Percentiles rank a stretch among this genome's conserved stretches.
Conservation (phyloP, 2,113 vertebrate genomes). For the Passer montanus region DNA sequence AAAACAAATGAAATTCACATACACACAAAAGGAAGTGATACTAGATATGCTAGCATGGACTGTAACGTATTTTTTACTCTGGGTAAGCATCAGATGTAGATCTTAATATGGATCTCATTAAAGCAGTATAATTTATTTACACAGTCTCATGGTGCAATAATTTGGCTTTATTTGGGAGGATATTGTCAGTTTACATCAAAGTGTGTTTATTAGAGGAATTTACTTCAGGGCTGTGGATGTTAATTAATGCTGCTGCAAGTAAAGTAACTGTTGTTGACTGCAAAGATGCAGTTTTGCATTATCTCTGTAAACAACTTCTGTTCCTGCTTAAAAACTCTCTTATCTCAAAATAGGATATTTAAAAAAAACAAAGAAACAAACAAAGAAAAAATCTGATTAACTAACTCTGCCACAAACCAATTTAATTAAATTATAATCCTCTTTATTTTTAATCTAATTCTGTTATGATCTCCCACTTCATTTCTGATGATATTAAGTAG, state of each 20-base stretch:
- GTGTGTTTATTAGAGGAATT: not conserved
- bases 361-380: not conserved
- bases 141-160: not conserved
- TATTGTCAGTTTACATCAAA: not conserved
- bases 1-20: not conserved
- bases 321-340: not conserved
- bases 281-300: not conserved
- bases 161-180: not conserved
- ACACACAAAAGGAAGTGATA: not conserved
- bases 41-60: not conserved
- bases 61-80: not conserved
- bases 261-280: not conserved
- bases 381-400: not conserved
- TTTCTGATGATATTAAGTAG: not conserved
- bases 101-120: not conserved
- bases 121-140: not conserved
- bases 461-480: not conserved
- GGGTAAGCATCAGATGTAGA: not conserved
- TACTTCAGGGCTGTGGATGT: not conserved
- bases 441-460: constrained; percentile 37
- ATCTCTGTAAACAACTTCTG: not conserved
- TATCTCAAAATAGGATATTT: not conserved
- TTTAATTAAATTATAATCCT: constrained; percentile 22
- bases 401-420: not conserved
- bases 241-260: not conserved